Evolutionary conservation across 2,797 vertebrate species (phyloP).

Genomic region (Sebastes goodei): DNA sequence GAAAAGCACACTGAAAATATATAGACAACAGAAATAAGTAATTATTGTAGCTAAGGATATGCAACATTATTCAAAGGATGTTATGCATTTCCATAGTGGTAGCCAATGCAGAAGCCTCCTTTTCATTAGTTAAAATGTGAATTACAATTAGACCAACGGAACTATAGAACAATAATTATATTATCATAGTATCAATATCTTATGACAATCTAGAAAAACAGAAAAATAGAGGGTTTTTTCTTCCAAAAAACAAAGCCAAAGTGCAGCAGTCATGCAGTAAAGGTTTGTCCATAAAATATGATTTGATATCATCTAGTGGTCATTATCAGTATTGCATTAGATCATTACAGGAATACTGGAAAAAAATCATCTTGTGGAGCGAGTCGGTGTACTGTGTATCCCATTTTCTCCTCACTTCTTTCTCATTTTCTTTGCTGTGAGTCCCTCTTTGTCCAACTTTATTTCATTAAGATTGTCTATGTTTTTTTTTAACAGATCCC

Average conservation of each 20-base stretch:
- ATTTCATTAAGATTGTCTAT: neutral
- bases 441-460: neutral
- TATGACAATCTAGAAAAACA: neutral
- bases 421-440: neutral
- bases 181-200: neutral
- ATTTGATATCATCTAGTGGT: slow-evolving; percentile 67
- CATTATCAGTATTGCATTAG: slow-evolving; percentile 1
- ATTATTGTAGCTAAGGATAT: neutral
- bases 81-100: neutral
- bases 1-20: neutral
- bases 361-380: neutral
- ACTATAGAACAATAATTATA: neutral
- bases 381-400: neutral
- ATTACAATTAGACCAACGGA: neutral
- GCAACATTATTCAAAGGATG: neutral
- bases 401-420: neutral
- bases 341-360: neutral
- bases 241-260: neutral
- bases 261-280: neutral
- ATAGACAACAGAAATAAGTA: neutral
- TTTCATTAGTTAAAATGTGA: neutral
- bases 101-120: neutral
- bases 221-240: no score
- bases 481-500: slow-evolving; percentile 81
- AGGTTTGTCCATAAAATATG: neutral